Conservation (phyloP, 2,113 vertebrate genomes). For the Marcusenius ussheri region DNA sequence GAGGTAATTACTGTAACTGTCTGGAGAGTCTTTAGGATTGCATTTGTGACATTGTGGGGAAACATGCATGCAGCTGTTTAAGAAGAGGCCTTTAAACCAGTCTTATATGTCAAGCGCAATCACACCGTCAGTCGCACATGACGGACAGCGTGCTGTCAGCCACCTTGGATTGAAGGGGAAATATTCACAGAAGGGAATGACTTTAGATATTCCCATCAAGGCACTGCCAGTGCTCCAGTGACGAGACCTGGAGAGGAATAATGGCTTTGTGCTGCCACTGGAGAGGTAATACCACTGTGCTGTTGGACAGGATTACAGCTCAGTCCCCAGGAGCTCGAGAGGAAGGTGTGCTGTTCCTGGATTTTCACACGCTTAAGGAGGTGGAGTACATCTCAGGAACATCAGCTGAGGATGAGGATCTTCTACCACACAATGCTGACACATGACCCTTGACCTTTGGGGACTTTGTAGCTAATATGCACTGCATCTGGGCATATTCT, state of each 20-base stretch:
- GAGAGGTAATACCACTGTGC: not conserved
- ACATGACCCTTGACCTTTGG: not conserved
- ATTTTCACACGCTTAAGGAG: not conserved
- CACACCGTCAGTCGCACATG: not conserved
- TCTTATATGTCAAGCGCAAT: not conserved
- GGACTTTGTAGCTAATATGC: not conserved
- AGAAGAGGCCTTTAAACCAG: not conserved
- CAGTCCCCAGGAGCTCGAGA: not conserved
- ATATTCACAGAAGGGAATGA: not conserved
- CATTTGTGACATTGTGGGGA: not conserved
- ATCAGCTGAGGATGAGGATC: not conserved
- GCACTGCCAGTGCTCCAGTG: not conserved
- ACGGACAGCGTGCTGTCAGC: not conserved
- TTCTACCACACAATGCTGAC: not conserved
- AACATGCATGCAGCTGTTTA: not conserved
- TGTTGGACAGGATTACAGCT: not conserved
- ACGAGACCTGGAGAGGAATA: not conserved
- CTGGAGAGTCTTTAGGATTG: not conserved
- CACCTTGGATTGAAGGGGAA: not conserved
- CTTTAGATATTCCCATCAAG: not conserved
- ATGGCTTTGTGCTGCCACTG: not conserved
- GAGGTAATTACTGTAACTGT: not conserved
- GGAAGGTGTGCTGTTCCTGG: not conserved
- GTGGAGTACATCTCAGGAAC: not conserved
- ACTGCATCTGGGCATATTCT: not conserved